Conservation (phyloP, 1,140 invertebrate genomes). For the Drosophila funebris region DNA sequence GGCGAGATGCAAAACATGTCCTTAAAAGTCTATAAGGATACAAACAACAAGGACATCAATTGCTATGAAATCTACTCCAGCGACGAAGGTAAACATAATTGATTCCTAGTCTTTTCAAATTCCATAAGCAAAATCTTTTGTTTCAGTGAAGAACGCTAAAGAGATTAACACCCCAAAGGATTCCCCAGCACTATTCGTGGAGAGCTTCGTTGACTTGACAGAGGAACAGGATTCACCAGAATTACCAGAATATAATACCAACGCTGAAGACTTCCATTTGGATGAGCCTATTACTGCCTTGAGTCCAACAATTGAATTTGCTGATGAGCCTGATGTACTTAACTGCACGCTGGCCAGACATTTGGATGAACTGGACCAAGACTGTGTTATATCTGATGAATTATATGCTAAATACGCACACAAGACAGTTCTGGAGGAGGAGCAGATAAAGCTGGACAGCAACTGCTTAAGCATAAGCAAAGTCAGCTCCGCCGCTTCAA, state of each 20-base stretch:
- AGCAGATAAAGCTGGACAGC: neutral
- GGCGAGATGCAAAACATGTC: constrained; percentile 42
- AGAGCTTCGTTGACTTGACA: constrained; percentile 43
- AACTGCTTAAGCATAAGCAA: neutral
- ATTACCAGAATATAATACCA: neutral
- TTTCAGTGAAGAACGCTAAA: constrained; percentile 64
- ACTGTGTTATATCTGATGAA: constrained; percentile 26
- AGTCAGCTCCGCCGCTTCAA: no score
- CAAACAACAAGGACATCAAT: constrained; percentile 29
- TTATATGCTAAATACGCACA: constrained; percentile 28
- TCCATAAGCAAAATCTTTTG: neutral
- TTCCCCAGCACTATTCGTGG: neutral
- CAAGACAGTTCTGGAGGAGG: neutral
- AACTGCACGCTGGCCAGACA: neutral
- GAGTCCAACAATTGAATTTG: constrained; percentile 17
- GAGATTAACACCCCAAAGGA: constrained; percentile 3
- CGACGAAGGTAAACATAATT: constrained; percentile 58
- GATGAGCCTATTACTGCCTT: neutral
- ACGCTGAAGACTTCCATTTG: neutral
- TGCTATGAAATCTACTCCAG: constrained; percentile 61
- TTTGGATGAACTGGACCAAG: neutral
- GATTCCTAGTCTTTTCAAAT: neutral
- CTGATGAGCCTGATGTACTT: constrained; percentile 17
- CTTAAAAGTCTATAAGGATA: constrained; percentile 46
- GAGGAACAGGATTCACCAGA: constrained; percentile 22